phyloP scores from a whole-genome alignment of 2,113 vertebrate species.

The Ptyas mucosa region DNA sequence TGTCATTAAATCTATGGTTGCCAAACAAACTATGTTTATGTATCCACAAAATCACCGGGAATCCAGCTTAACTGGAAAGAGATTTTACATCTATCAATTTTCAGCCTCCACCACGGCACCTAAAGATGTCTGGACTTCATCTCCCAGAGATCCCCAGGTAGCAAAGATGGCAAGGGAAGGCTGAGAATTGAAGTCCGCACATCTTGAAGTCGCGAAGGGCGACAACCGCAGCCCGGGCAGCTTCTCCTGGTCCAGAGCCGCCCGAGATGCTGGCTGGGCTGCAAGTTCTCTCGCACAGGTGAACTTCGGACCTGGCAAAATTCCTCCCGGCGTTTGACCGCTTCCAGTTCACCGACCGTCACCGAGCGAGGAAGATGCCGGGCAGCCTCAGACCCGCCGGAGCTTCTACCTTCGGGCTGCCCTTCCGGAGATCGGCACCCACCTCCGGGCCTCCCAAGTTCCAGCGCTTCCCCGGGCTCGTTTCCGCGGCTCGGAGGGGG shows the following conservation, averaged over 20 bases:
- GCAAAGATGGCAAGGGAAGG: not conserved
- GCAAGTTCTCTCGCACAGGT: not conserved
- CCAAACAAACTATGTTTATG: not conserved
- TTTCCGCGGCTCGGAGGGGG: not conserved
- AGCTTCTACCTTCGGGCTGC: not conserved
- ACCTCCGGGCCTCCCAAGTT: not conserved
- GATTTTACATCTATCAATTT: not conserved
- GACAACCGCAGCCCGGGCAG: not conserved
- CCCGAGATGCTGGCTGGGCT: not conserved
- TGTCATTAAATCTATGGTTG: not conserved
- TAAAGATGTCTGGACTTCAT: not conserved
- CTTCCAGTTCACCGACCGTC: not conserved
- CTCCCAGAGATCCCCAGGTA: not conserved
- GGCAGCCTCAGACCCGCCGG: not conserved
- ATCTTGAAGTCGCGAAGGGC: accelerated
- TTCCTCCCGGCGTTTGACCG: not conserved
- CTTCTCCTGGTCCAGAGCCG: not conserved
- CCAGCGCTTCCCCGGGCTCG: not conserved
- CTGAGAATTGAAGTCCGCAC: not conserved
- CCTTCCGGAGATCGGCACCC: not conserved
- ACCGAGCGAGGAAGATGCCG: not conserved
- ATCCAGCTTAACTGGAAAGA: not conserved
- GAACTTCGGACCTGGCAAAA: not conserved
- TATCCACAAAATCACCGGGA: not conserved
- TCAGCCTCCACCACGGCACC: accelerated